Percentiles rank a stretch among this genome's conserved stretches.
Evolutionary conservation across 2,113 vertebrate species (phyloP).

Genomic region (Pterocles burchelli): DNA sequence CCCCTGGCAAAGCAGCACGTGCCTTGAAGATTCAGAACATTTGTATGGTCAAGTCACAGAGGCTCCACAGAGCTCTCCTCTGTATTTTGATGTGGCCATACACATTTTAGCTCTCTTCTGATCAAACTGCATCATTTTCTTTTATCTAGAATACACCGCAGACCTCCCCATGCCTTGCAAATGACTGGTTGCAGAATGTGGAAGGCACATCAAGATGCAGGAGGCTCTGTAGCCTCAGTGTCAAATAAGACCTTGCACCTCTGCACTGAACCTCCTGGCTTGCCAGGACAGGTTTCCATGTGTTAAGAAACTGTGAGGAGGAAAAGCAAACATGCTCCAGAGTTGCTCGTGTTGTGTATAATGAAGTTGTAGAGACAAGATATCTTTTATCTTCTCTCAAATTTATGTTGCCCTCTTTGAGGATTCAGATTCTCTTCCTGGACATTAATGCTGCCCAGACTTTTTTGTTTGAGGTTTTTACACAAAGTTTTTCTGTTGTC

Average conservation of each 20-base stretch:
- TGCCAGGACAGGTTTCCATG: background rate
- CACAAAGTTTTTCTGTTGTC: background rate
- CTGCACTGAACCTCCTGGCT: background rate
- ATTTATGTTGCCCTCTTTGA: background rate
- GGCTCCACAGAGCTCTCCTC: background rate
- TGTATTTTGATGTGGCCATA: background rate
- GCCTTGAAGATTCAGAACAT: background rate
- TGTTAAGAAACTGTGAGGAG: background rate
- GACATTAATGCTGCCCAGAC: background rate
- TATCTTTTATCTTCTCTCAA: background rate
- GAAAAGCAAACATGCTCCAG: rapidly evolving
- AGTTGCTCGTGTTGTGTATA: background rate
- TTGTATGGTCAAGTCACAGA: background rate
- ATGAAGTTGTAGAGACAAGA: background rate
- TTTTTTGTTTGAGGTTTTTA: background rate
- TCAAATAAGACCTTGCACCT: background rate
- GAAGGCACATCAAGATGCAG: background rate
- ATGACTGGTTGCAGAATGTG: rapidly evolving
- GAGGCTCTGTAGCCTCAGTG: rapidly evolving
- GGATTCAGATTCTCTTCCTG: background rate
- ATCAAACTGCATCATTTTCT: background rate
- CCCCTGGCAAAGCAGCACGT: background rate
- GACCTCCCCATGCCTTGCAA: background rate
- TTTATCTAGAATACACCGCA: background rate
- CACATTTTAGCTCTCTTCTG: background rate